phyloP scores from a whole-genome alignment of 2,113 vertebrate species.

The Leiothrix lutea region DNA sequence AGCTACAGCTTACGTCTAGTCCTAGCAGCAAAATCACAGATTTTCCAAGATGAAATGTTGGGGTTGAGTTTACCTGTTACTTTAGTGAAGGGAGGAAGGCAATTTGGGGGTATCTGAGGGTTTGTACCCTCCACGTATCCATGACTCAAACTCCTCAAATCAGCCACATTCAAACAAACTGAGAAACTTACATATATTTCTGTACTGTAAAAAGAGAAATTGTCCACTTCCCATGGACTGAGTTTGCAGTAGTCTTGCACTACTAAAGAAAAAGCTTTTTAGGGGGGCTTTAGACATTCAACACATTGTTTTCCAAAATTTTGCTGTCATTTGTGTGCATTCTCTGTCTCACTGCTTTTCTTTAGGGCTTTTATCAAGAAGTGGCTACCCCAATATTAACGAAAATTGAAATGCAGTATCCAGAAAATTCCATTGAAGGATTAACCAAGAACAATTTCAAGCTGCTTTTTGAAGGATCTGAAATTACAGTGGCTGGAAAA shows the following conservation, averaged over 20 bases:
- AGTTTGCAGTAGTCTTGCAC: not conserved
- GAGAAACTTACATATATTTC: not conserved
- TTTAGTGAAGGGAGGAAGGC: not conserved
- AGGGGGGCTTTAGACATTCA: not conserved
- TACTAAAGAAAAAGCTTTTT: not conserved
- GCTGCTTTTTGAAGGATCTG: conserved; percentile 84
- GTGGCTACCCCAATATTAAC: conserved; percentile 84
- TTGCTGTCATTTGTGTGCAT: not conserved
- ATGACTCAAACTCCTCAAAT: not conserved
- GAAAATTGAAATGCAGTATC: conserved; percentile 82
- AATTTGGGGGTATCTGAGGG: not conserved
- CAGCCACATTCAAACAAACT: not conserved
- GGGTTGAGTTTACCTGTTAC: not conserved
- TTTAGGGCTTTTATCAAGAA: conserved; percentile 88
- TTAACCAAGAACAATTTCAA: conserved; percentile 80
- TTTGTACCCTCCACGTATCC: not conserved
- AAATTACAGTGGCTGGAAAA: conserved; percentile 87
- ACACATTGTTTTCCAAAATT: not conserved
- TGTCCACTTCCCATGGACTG: too few relatives aligned
- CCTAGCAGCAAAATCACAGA: not conserved
- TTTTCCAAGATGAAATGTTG: not conserved
- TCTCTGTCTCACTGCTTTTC: not conserved
- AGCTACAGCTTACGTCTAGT: not conserved
- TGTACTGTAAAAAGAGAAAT: not conserved
- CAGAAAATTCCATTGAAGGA: conserved; percentile 70